A percentile compares a stretch with the other conserved stretches of the same genome.
Conservation (phyloP, 2,797 vertebrate species). For the Clarias fuscus region DNA sequence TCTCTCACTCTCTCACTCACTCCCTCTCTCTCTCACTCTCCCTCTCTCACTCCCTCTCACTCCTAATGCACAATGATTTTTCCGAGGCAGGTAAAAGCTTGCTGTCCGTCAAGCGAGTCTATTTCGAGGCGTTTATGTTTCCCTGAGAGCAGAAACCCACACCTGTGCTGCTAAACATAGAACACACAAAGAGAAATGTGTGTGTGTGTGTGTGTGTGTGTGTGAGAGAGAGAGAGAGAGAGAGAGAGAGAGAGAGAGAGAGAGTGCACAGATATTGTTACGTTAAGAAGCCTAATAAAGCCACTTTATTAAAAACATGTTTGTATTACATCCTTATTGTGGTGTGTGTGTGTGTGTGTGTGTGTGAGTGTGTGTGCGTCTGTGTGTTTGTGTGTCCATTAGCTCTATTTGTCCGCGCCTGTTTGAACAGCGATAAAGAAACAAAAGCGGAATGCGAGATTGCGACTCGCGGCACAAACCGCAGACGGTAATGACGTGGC, state of each 20-base stretch:
- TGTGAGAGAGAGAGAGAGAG: background rate
- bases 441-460: background rate
- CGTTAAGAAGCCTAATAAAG: background rate
- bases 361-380: background rate
- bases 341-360: constrained; percentile 2
- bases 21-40: background rate
- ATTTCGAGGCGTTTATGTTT: constrained; percentile 70
- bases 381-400: background rate
- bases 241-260: too few species aligned
- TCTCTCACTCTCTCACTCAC: constrained; percentile 24
- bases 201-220: constrained; percentile 1
- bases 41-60: constrained; percentile 29
- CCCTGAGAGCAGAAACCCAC: constrained; percentile 37
- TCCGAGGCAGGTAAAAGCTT: constrained; percentile 67
- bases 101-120: constrained; percentile 64
- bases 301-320: background rate
- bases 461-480: background rate
- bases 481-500: background rate
- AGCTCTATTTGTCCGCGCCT: background rate
- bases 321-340: background rate
- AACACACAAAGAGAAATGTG: constrained; percentile 1
- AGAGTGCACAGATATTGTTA: background rate
- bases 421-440: constrained; percentile 1
- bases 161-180: constrained; percentile 45
- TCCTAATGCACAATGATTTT: constrained; percentile 63